Evolutionary conservation across 1,140 invertebrate species (phyloP).

Genomic region (Drosophila quadrilineata): DNA sequence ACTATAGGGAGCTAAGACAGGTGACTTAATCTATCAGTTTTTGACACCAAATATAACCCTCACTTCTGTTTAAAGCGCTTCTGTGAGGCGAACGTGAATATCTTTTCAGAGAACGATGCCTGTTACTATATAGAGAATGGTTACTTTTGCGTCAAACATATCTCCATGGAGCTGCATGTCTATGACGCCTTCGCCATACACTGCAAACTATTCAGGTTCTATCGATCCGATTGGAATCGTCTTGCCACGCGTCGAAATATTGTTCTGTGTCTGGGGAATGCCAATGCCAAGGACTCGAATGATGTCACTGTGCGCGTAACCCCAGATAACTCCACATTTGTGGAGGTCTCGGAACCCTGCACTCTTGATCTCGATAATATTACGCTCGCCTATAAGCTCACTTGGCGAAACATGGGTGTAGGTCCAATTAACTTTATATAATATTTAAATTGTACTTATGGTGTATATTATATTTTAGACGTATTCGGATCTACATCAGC

Average conservation of each 20-base stretch:
- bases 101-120: slow-evolving; percentile 68
- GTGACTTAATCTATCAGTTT: slow-evolving; percentile 21
- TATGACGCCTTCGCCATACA: slow-evolving; percentile 63
- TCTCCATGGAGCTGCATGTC: slow-evolving; percentile 59
- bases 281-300: slow-evolving; percentile 28
- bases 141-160: slow-evolving; percentile 68
- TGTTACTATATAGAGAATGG: slow-evolving; percentile 69
- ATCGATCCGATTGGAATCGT: slow-evolving; percentile 63
- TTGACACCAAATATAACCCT: too few relatives aligned
- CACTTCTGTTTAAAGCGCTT: slow-evolving; percentile 31
- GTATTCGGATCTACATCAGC: slow-evolving; percentile 65
- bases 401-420: slow-evolving; percentile 72
- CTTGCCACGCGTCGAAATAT: slow-evolving; percentile 56
- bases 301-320: slow-evolving; percentile 56
- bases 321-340: slow-evolving; percentile 59
- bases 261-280: slow-evolving; percentile 44
- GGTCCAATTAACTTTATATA: neutral
- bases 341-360: slow-evolving; percentile 62
- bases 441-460: neutral
- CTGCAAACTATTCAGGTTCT: slow-evolving; percentile 53
- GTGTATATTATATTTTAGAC: slow-evolving; percentile 13
- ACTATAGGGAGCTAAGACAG: slow-evolving; percentile 57
- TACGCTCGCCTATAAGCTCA: slow-evolving; percentile 39
- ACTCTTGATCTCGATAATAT: slow-evolving; percentile 42
- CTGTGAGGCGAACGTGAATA: slow-evolving; percentile 61